Base-by-base conservation (phyloP, 2,888 invertebrate species). In the Lapara coniferarum region DNA sequence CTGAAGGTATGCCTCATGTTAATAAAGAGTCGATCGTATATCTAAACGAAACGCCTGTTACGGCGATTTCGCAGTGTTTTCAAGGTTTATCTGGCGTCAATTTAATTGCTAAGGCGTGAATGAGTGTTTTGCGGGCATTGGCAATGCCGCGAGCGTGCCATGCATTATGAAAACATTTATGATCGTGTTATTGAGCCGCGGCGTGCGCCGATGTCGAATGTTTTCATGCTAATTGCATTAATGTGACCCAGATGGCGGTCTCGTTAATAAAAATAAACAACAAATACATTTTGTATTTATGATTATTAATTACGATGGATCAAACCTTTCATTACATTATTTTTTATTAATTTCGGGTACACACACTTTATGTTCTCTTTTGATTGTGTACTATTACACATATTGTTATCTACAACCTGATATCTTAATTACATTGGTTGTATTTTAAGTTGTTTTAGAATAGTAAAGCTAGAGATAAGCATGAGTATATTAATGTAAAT, bases 1-100 rank as follows among this genome's bases (percentile, higher is more conserved):
- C 89, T 72, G 92, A 91, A 92, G 93, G 93, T 93, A 77, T 82
- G 91, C 79, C 77, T 77, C 75, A 76, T 76, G 78, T 74, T 73
- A 70, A 73, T 78, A 75, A 77, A 49, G 49, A 49, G 49, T 49
- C 13, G 46, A 13, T 49, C 10, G 46, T 16, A 12, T 59, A 46
- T 74, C 71, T 81, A 73, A 71, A 77, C 71, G 73, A 66, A 75
- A 71, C 78, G 72, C 66, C 72, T 73, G 73, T 71, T 72, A 74
- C 5, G 49, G 16, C 75, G 77, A 72, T 82, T 82, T 83, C 76
- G 78, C 79, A 77, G 77, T 85, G 83, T 85, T 88, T 88, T 91
- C 90, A 92, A 90, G 91, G 91, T 89, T 91, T 86, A 82, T 81
- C 78, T 77, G 80, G 82, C 87, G 87, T 89, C 87, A 85, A 81